phyloP scores from a whole-genome alignment of 2,113 vertebrate species.

The Pampusana beccarii region DNA sequence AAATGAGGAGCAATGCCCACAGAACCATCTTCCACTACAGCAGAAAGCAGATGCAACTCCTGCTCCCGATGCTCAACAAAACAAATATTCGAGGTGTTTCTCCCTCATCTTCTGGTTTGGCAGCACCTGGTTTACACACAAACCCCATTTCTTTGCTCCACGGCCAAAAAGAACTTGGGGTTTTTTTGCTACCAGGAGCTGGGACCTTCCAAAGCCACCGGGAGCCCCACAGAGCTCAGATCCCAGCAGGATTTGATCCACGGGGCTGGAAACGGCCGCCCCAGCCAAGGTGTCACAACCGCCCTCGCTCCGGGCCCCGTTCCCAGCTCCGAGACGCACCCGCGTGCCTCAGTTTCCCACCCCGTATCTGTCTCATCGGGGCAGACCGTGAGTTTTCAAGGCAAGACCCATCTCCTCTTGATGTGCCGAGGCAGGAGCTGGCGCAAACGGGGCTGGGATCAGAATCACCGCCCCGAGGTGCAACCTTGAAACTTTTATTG shows the following conservation, averaged over 20 bases:
- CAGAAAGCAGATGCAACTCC: not conserved
- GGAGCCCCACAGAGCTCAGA: not conserved
- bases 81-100: not conserved
- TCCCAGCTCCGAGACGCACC: not conserved
- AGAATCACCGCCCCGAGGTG: not conserved
- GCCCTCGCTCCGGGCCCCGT: not conserved
- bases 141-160: not conserved
- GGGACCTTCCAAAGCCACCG: not conserved
- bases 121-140: not conserved
- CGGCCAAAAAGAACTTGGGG: not conserved
- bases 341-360: constrained; percentile 44
- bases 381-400: not conserved
- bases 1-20: not conserved
- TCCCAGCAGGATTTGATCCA: not conserved
- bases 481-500: constrained; percentile 23
- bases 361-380: not conserved
- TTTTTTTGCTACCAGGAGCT: not conserved
- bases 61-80: not conserved
- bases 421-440: not conserved
- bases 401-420: not conserved
- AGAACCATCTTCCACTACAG: not conserved
- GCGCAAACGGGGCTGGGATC: not conserved
- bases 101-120: not conserved
- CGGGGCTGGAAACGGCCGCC: not conserved
- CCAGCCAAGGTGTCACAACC: not conserved